Evolutionary conservation across 2,113 vertebrate species (phyloP).

Genomic region (Daphoenositta chrysoptera): DNA sequence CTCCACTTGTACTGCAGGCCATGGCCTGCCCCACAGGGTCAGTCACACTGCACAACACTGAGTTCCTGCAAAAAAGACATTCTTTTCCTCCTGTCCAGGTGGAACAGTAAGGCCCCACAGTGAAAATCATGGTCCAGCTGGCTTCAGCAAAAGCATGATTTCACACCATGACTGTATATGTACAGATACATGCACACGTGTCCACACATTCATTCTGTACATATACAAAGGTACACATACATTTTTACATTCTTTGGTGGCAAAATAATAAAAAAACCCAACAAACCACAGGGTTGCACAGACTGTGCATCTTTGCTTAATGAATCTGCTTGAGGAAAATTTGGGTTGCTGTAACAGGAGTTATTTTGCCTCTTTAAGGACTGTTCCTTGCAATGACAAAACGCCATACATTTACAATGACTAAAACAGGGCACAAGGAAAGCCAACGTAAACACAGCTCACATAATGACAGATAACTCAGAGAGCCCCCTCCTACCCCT

Average conservation of each 20-base stretch:
- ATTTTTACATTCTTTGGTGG: conserved; percentile 71
- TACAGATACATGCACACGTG: not conserved
- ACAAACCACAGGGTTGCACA: not conserved
- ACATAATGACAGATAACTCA: conserved; percentile 20
- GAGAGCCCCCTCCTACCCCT: not conserved
- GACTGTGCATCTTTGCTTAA: conserved; percentile 12
- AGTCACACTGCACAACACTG: not conserved
- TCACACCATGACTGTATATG: not conserved
- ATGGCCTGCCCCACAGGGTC: not conserved
- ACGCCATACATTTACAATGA: conserved; percentile 43
- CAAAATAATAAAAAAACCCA: conserved; percentile 14
- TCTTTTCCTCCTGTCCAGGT: conserved; percentile 12
- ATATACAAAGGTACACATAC: conserved; percentile 51
- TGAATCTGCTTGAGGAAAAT: not conserved
- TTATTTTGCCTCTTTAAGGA: conserved; percentile 60
- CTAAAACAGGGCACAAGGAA: conserved; percentile 54
- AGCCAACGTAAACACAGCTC: conserved; percentile 56
- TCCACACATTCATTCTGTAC: conserved; percentile 47
- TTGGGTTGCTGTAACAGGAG: not conserved
- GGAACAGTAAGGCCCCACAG: conserved; percentile 30
- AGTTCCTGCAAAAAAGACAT: conserved; percentile 15
- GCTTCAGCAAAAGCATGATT: not conserved
- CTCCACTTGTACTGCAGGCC: not conserved
- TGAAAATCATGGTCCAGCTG: not conserved
- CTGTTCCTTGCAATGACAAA: conserved; percentile 51